phyloP scores from a whole-genome alignment of 2,797 vertebrate genomes.

The Chloroceryle inda region DNA sequence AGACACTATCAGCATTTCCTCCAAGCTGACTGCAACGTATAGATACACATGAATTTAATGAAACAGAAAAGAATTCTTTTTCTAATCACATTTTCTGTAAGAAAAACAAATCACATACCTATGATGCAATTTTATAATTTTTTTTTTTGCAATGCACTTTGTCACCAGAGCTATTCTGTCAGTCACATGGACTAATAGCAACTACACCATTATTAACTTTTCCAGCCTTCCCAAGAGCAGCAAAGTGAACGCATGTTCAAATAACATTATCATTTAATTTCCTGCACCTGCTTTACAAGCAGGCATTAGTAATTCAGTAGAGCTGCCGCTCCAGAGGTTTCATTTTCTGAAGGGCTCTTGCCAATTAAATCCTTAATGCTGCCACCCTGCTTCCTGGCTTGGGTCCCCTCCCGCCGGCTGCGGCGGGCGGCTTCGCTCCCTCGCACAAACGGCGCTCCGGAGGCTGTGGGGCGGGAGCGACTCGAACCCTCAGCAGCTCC shows the following conservation, averaged over 20 bases:
- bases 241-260: background rate
- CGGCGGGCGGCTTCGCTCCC: background rate
- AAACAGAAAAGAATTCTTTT: background rate
- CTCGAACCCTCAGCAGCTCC: background rate
- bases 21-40: fast-evolving
- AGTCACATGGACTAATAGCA: background rate
- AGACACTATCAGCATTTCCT: background rate
- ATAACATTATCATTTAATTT: conserved; percentile 6
- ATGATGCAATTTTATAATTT: background rate
- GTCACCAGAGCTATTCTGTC: background rate
- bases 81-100: background rate
- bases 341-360: background rate
- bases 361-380: fast-evolving
- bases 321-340: background rate
- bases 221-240: background rate
- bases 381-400: background rate
- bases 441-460: background rate
- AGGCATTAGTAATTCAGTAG: background rate
- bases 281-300: conserved; percentile 44
- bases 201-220: background rate
- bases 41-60: background rate
- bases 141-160: background rate
- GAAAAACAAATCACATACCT: background rate
- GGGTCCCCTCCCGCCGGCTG: background rate
- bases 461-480: background rate